Evolutionary conservation across 2,113 vertebrate genomes (phyloP), one percentile per base, ranked within the genome.

Genomic region (Poecile atricapillus): DNA sequence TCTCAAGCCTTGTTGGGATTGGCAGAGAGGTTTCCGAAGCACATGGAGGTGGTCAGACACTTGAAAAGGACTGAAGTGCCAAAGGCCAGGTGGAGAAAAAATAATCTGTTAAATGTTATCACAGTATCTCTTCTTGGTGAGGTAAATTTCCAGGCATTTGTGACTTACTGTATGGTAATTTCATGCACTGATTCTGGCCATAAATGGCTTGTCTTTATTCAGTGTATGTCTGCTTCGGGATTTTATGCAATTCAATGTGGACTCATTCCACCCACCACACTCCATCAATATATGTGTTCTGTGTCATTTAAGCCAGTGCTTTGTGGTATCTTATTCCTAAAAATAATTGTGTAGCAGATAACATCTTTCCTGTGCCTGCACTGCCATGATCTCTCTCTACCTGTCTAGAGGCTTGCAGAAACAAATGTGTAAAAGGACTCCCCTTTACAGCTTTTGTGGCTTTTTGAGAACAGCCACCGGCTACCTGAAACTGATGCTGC

Each of bases 1-100:
- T 94, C 89, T 83, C 81, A 85, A 35, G n/a, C 37, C 83, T 97
- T 97, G 94, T 94, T 97, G 83, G 82, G 76, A 49, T 97, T 97
- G 97, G 97, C 97, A 97, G 55, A 37, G 78, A 44, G 46, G 64
- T 86, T 96, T 95, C 83, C 33, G 6, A 95, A 97, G 90, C 94
- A 95, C 96, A 96, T 87, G 91, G 94, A 88, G 46, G 80, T 93
- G 88, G 89, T 94, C 94, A 96, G 91, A 77, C 80, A 91, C 96
- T 92, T 97, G 87, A 89, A 87, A 96, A 91, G 31, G 87, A 65
- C 86, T 92, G 7, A 95, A 93, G 81, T 87, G 46, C 90, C 90
- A 90, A 90, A 53, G 83, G 37, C 83, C 74, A 92, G 95, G 69
- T 79, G 62, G 77, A 87, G 96, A 93, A 91, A 96, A 93, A 92